Evolutionary conservation across 1,140 invertebrate genomes (phyloP).

Genomic region (Drosophila ambigua): DNA sequence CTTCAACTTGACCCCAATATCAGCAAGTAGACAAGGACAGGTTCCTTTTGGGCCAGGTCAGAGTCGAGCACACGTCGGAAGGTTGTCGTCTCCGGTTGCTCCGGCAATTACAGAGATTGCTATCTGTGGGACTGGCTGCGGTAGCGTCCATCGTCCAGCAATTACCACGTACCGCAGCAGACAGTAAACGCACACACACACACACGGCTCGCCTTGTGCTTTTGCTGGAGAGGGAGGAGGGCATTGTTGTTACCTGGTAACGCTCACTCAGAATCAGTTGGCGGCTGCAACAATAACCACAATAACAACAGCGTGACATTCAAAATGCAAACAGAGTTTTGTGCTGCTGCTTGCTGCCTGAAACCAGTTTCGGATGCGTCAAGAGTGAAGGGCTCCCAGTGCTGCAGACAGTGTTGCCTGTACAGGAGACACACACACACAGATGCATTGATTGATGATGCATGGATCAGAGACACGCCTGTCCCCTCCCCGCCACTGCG

Average conservation of each 20-base stretch:
- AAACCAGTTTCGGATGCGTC: constrained; percentile 59
- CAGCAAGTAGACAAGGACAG: constrained; percentile 45
- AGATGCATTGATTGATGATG: constrained; percentile 49
- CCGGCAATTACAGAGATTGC: constrained; percentile 49
- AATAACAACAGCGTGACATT: constrained; percentile 47
- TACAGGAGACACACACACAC: background rate
- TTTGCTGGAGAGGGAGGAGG: constrained; percentile 3
- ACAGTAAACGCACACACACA: too few relatives aligned
- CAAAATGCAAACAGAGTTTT: constrained; percentile 51
- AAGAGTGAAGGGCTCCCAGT: constrained; percentile 38
- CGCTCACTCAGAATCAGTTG: constrained; percentile 42
- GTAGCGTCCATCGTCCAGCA: constrained; percentile 23
- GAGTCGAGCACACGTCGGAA: constrained; percentile 45
- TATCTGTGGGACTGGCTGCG: constrained; percentile 24
- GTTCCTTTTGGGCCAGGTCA: constrained; percentile 25
- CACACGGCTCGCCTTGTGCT: constrained; percentile 1
- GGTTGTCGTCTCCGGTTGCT: constrained; percentile 20
- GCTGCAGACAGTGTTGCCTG: too few relatives aligned
- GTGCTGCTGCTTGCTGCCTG: background rate
- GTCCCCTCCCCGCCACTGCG: background rate
- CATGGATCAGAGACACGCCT: constrained; percentile 20
- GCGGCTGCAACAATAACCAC: constrained; percentile 10
- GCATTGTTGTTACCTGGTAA: constrained; percentile 20
- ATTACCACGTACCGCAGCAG: constrained; percentile 33
- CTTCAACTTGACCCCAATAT: constrained; percentile 73